Conservation (phyloP, 1,140 invertebrate species). For the Apis florea region DNA sequence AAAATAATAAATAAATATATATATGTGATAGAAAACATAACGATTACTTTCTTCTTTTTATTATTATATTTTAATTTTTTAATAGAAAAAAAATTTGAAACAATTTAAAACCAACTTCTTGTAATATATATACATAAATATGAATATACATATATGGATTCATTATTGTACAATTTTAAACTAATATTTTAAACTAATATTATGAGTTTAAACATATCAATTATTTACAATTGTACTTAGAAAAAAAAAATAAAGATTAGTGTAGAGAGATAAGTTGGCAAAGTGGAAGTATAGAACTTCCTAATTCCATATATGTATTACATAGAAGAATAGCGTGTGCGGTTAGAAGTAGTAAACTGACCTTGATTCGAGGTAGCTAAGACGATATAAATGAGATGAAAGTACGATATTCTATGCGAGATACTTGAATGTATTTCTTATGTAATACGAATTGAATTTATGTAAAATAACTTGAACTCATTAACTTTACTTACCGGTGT, state of each 20-base stretch:
- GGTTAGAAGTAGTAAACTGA: neutral
- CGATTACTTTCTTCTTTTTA: too few species aligned
- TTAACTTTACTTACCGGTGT: slow-evolving; percentile 70
- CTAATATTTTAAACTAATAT: neutral
- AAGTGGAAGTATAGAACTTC: slow-evolving; percentile 2
- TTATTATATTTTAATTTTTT: too few species aligned
- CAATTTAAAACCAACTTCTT: too few species aligned
- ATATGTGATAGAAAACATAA: too few species aligned
- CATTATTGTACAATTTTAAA: neutral
- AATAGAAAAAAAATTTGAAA: too few species aligned
- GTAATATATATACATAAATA: too few species aligned
- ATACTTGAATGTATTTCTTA: neutral
- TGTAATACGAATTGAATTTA: neutral
- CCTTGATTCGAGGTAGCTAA: neutral
- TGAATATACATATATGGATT: too few species aligned
- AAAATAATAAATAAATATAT: too few species aligned
- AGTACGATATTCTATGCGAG: neutral
- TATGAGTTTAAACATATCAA: neutral
- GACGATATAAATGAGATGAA: neutral
- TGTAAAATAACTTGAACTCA: neutral
- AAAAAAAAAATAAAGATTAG: neutral
- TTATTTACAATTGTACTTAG: neutral
- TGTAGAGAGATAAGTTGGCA: neutral
- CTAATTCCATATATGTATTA: slow-evolving; percentile 18
- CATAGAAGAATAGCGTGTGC: neutral